A percentile compares a stretch with the other conserved stretches of the same genome.
phyloP scores from a whole-genome alignment of 2,797 vertebrate species.

The Pyrrhura leucotis region DNA sequence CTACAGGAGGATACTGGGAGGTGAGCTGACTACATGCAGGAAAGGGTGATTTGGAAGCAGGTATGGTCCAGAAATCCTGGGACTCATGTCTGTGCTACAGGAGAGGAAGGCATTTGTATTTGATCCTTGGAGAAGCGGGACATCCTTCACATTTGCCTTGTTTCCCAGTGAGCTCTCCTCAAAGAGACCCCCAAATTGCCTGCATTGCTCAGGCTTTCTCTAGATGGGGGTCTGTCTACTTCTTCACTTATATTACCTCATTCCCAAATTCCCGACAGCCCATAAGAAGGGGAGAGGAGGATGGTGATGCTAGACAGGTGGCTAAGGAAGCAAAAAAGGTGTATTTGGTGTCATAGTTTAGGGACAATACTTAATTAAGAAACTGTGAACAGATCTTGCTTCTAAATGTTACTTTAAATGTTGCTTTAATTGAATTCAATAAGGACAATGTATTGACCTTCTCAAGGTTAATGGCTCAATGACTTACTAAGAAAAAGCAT shows the following conservation, averaged over 20 bases:
- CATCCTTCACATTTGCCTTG: not conserved
- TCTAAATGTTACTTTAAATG: not conserved
- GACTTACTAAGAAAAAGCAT: not conserved
- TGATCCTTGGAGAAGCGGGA: not conserved
- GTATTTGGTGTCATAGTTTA: not conserved
- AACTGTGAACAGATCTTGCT: not conserved
- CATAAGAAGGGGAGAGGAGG: not conserved
- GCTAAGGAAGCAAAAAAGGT: not conserved
- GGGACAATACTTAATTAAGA: not conserved
- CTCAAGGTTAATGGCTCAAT: slow-evolving; percentile 20
- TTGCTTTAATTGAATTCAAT: not conserved
- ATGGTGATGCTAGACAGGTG: not conserved
- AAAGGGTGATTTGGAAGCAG: not conserved
- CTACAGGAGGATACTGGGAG: too few relatives aligned
- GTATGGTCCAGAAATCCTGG: not conserved
- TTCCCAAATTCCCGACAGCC: not conserved
- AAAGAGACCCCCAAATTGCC: not conserved
- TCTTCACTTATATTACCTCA: not conserved
- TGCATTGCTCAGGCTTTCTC: not conserved
- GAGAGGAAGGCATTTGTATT: not conserved
- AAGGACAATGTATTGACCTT: not conserved
- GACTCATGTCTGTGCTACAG: not conserved
- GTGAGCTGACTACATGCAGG: not conserved
- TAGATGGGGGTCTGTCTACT: not conserved
- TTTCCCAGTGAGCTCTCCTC: not conserved